Base-by-base conservation (phyloP, 2,113 vertebrate genomes). In the Pteropus alecto region DNA sequence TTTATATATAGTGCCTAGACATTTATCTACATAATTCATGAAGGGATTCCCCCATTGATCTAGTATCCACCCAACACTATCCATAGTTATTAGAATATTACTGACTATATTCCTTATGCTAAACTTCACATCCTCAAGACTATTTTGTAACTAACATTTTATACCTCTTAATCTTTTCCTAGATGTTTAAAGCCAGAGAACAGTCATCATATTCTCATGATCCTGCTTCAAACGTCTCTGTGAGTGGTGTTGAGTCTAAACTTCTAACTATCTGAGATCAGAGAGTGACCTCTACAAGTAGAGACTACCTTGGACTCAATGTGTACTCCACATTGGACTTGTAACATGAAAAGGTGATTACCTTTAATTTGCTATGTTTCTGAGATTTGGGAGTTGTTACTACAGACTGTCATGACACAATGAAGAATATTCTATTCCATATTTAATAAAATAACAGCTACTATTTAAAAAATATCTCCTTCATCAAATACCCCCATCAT, bases 371-470 rank as follows among this genome's bases (percentile, higher is more conserved):
- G 5, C 9, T 58, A 12, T 22, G 15, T 30, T 11, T 7, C 8
- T 41, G 26, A 90, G 24, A 60, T 71, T n/a, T 82, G 3, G 38
- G 5, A 41, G 73, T 14, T 93, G 11, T 94, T 67, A 18, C 10
- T 30, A 0, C 2, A 71, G 5, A 0, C 4, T 78, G 28, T 82
- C 60, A 56, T 43, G 33, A 87, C 21, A 68, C 5, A 86, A 30
- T 35, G 10, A 48, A 19, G 14, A 70, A 56, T 78, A 88, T 18
- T 60, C 0, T 78, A 38, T 30, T 1, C 26, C 7, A 65, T 18
- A 84, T 28, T 60, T 93, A 73, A 67, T 43, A 87, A 93, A 38
- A 76, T 33, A 71, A 65, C n/a, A 65, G 21, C 3, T 79, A 67
- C 26, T 76, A 21, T 1, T 70, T 85, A 41, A 15, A 38, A 70